Evolutionary conservation across 2,888 invertebrate genomes (phyloP), one percentile per base, ranked within the genome.

Genomic region (Adelphocoris suturalis): DNA sequence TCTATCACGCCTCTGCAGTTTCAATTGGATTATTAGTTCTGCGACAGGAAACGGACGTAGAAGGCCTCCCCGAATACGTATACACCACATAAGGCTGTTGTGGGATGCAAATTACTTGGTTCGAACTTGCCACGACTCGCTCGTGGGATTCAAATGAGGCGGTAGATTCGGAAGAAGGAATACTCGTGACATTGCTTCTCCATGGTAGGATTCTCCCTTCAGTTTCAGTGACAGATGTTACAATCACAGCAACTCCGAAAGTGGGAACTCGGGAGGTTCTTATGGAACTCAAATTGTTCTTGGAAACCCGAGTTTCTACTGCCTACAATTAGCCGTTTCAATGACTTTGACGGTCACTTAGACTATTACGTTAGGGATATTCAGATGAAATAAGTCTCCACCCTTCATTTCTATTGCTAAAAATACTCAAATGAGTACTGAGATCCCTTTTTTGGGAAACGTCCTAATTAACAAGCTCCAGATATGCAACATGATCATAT

Each of bases 71-170:
- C 27, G 27, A n/a, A 23, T 12, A 68, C 19, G 68, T 12, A 19
- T 68, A 23, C 11, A 13, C 19, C 11, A 11, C 19, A 37, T 37
- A 78, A 37, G 78, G 13, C 46, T 46, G 46, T 46, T 13, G 78
- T n/a, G 78, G 78, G 47, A 78, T 78, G 78, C 78, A 78, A 78
- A 78, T 78, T 46, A n/a, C 78, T 37, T 78, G 78, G 46, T 78
- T 78, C 37, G 46, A 78, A 78, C 46, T 78, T 78, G 78, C 46
- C 47, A n/a, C 37, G n/a, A 16, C 37, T 28, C 78, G 16, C 78
- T 78, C 37, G 47, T 19, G 47, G 78, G 78, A 78, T 78, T 78
- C 37, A 78, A 78, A 78, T 78, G 78, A 78, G 47, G 78, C 68
- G 78, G 78, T 46, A 46, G 47, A 78, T 78, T 47, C 78, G 46